These are phyloP conservation scores for Halictus rubicundus DNA, from an alignment of 1,140 invertebrate species.

Conservation along the genomic window DNA sequence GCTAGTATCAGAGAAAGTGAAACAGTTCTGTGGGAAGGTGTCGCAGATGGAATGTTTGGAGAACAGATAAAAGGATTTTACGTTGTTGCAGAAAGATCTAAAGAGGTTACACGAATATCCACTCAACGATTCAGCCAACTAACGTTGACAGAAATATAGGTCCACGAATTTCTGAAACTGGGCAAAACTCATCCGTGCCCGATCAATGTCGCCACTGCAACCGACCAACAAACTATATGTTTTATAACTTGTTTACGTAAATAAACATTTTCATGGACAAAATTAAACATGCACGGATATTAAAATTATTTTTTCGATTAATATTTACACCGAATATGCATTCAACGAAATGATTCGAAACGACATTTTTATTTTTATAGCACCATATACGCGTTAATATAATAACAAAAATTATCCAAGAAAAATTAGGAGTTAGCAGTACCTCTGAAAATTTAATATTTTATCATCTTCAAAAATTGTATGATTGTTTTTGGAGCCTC, in stretches of 20 bases:
- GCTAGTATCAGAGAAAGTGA: neutral
- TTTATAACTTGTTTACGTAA: too few species aligned
- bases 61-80: slow-evolving; percentile 13
- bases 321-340: too few species aligned
- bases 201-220: neutral
- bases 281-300: too few species aligned
- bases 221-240: neutral
- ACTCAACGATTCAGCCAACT: neutral
- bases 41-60: neutral
- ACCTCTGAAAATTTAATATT: too few species aligned
- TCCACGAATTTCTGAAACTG: neutral
- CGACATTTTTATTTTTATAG: too few species aligned
- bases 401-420: too few species aligned
- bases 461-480: too few species aligned
- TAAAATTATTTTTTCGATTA: too few species aligned
- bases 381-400: too few species aligned
- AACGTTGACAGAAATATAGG: neutral
- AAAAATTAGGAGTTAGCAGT: too few species aligned
- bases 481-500: too few species aligned
- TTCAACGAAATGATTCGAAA: too few species aligned
- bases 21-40: neutral
- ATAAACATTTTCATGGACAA: neutral
- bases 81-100: neutral
- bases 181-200: neutral
- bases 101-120: slow-evolving; percentile 7